Conservation (phyloP, 2,797 vertebrate species). For the Pangasius krempfi region DNA sequence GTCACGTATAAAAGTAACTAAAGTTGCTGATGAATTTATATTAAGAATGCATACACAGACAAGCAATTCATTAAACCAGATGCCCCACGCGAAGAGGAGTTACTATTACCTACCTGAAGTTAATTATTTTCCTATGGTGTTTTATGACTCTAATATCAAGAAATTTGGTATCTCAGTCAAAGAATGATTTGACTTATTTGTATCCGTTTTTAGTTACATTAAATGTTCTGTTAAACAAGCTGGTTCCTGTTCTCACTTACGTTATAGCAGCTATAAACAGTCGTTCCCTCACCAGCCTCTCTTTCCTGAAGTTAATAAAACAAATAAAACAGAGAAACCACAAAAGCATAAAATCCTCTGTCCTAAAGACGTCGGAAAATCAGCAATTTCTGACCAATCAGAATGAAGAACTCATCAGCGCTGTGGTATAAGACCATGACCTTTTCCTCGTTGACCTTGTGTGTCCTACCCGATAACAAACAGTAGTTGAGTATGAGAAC, state of each 20-base stretch:
- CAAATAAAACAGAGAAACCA: background rate
- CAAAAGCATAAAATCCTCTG: background rate
- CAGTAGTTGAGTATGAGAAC: conserved; percentile 4
- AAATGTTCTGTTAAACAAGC: background rate
- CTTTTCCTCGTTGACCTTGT: background rate
- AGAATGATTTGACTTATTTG: background rate
- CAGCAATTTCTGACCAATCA: background rate
- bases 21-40: background rate
- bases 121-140: background rate
- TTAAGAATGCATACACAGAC: background rate
- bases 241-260: background rate
- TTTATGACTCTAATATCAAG: background rate
- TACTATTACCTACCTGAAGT: background rate
- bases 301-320: background rate
- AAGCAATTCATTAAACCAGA: background rate
- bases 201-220: background rate
- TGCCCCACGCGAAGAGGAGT: background rate
- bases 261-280: background rate
- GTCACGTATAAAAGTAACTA: background rate
- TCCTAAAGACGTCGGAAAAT: background rate
- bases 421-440: background rate
- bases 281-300: background rate
- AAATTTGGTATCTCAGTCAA: background rate
- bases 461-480: conserved; percentile 1
- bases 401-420: background rate